Conservation (phyloP, 2,113 vertebrate genomes). For the Thalassarche chlororhynchos region DNA sequence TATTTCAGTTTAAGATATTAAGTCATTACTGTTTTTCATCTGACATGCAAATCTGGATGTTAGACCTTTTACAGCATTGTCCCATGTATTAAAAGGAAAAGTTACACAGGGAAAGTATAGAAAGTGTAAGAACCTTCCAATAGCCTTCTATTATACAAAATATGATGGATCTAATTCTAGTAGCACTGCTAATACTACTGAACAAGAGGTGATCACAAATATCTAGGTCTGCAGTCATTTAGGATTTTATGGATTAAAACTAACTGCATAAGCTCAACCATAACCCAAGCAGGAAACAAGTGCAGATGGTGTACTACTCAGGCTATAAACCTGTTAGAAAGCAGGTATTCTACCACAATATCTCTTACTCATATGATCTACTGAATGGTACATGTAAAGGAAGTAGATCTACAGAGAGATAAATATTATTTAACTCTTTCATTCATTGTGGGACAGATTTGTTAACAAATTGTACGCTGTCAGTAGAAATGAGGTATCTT, state of each 20-base stretch:
- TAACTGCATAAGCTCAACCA: not conserved
- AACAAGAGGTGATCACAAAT: not conserved
- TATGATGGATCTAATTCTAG: not conserved
- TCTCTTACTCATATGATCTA: not conserved
- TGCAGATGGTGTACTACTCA: conserved; percentile 1
- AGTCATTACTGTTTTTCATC: not conserved
- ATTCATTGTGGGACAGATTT: not conserved
- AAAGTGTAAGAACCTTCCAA: not conserved
- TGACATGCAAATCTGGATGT: not conserved
- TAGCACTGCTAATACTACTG: not conserved
- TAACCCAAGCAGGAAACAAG: not conserved
- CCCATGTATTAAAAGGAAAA: not conserved
- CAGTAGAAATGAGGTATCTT: not conserved
- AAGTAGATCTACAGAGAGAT: not conserved
- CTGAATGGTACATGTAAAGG: not conserved
- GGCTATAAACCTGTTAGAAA: conserved; percentile 7
- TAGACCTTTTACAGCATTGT: not conserved
- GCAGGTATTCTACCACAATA: not conserved
- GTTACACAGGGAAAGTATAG: not conserved
- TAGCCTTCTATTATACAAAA: not conserved
- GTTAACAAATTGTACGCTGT: not conserved
- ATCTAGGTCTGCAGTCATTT: not conserved
- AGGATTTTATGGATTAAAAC: conserved; percentile 17
- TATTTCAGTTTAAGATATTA: not conserved
- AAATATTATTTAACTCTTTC: not conserved